Evolutionary conservation across 2,113 vertebrate genomes (phyloP).

Genomic region (Indri indri): DNA sequence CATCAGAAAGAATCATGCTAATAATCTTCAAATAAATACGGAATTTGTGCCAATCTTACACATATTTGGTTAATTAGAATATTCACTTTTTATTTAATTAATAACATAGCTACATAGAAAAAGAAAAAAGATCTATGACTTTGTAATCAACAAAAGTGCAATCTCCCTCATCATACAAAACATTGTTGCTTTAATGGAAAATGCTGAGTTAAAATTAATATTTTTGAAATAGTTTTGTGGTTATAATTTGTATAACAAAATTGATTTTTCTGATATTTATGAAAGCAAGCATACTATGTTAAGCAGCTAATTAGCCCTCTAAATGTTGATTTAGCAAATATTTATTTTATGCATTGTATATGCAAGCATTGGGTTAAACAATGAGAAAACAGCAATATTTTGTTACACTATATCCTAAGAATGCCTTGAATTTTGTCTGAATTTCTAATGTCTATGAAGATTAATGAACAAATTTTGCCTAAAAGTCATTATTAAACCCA

Average conservation of each 20-base stretch:
- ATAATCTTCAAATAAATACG: neutral
- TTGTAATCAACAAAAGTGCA: neutral
- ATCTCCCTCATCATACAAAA: neutral
- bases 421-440: neutral
- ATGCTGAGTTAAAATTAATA: neutral
- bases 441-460: neutral
- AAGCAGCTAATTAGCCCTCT: neutral
- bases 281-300: neutral
- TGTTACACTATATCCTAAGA: neutral
- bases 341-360: neutral
- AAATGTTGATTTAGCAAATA: neutral
- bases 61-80: neutral
- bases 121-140: neutral
- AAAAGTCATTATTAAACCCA: neutral
- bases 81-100: neutral
- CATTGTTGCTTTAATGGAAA: neutral
- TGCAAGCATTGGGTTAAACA: neutral
- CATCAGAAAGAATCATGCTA: neutral
- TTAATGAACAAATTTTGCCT: neutral
- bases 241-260: neutral
- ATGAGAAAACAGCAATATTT: neutral
- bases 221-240: neutral
- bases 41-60: neutral
- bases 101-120: neutral
- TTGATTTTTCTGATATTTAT: neutral